These are phyloP conservation scores for Carpatolechia fugitivella DNA, from an alignment of 2,888 invertebrate species.

Conservation along the genomic window DNA sequence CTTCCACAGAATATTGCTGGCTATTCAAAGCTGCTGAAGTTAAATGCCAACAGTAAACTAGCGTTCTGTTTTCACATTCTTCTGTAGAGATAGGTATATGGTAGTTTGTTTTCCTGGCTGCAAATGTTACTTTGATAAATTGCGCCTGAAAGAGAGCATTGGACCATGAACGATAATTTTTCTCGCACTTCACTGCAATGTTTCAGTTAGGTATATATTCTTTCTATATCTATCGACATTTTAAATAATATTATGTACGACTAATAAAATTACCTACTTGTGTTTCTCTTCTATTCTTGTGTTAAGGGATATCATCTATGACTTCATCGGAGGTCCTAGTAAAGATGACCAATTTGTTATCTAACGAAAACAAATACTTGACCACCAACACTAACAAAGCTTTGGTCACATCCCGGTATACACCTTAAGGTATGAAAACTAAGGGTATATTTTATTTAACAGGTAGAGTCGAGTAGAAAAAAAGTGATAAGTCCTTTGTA, in stretches of 20 bases:
- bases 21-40: constrained; percentile 2
- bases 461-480: constrained; percentile 33
- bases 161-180: background rate
- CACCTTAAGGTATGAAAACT: constrained; percentile 18
- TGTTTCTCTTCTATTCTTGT: too few species aligned
- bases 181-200: too few species aligned
- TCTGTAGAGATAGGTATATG: background rate
- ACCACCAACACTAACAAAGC: constrained; percentile 52
- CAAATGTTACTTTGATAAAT: background rate
- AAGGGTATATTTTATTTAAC: constrained; percentile 28
- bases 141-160: background rate
- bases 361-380: constrained; percentile 67
- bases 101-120: background rate
- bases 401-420: background rate
- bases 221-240: too few species aligned
- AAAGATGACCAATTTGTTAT: constrained; percentile 67
- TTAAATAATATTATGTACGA: too few species aligned
- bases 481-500: constrained; percentile 75
- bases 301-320: constrained; percentile 35
- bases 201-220: too few species aligned
- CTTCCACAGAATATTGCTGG: constrained; percentile 1
- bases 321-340: constrained; percentile 60
- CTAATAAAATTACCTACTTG: too few species aligned
- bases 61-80: constrained; percentile 5
- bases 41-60: constrained; percentile 4